A percentile compares a stretch with the other conserved stretches of the same genome.
Evolutionary conservation across 2,888 invertebrate genomes (phyloP).

Genomic region (Dendrolimus pini): DNA sequence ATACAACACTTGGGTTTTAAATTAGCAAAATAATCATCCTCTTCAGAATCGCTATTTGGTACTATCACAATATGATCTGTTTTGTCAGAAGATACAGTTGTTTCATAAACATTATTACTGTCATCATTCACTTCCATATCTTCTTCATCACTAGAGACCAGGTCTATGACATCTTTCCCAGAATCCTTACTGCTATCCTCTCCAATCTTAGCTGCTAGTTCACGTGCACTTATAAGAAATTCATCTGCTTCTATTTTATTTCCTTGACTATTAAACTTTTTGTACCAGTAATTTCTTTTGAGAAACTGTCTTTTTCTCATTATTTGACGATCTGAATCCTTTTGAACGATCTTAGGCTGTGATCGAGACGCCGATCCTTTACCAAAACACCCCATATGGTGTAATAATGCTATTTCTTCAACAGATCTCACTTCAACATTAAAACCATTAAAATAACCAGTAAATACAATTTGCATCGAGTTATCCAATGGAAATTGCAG

Average conservation of each 20-base stretch:
- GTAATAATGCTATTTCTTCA: conserved; percentile 77
- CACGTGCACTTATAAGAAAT: conserved; percentile 48
- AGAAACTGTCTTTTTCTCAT: conserved; percentile 78
- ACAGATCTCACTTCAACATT: conserved; percentile 79
- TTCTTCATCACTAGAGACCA: conserved; percentile 64
- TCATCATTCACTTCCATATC: conserved; percentile 27
- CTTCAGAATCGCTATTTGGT: conserved; percentile 80
- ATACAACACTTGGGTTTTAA: conserved; percentile 77
- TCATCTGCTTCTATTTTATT: conserved; percentile 27
- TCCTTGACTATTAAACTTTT: conserved; percentile 43
- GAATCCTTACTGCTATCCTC: conserved; percentile 32
- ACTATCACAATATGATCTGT: conserved; percentile 75
- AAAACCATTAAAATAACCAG: conserved; percentile 81
- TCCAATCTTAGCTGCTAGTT: conserved; percentile 40
- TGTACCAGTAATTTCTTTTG: conserved; percentile 74
- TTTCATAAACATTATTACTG: conserved; percentile 12
- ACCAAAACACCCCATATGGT: conserved; percentile 86
- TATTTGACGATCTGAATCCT: conserved; percentile 51
- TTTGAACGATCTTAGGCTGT: conserved; percentile 58
- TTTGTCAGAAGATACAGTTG: conserved; percentile 27
- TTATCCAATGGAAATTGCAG: conserved; percentile 63
- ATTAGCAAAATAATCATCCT: conserved; percentile 78
- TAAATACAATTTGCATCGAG: conserved; percentile 63
- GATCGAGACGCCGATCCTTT: conserved; percentile 82
- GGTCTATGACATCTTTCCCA: conserved; percentile 57